Percentiles rank a stretch among this genome's conserved stretches.
These are phyloP conservation scores for Poeciliopsis gracilis DNA, from an alignment of 2,797 vertebrate genomes.

Conservation along the genomic window DNA sequence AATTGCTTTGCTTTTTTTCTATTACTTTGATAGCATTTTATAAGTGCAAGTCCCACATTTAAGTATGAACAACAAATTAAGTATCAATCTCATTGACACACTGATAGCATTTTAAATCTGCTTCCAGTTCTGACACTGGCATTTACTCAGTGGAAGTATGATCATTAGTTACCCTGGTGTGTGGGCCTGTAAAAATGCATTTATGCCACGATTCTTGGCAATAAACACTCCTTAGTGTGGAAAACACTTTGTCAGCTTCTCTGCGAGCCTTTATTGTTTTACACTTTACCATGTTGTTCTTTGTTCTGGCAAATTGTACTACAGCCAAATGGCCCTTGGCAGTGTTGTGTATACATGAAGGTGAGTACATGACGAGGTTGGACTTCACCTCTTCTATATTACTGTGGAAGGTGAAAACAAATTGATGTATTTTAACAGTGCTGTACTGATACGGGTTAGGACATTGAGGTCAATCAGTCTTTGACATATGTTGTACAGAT, in stretches of 20 bases:
- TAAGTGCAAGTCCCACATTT: not conserved
- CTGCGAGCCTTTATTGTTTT: not conserved
- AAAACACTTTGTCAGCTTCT: slow-evolving; percentile 19
- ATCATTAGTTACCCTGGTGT: slow-evolving; percentile 8
- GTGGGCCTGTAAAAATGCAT: slow-evolving; percentile 33
- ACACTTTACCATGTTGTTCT: slow-evolving; percentile 19
- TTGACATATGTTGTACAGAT: not conserved
- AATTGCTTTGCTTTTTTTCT: not conserved
- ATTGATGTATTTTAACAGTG: not conserved
- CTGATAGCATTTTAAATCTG: not conserved
- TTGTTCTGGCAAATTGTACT: slow-evolving; percentile 9
- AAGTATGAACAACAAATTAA: not conserved
- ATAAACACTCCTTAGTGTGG: not conserved
- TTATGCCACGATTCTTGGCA: not conserved
- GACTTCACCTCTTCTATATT: not conserved
- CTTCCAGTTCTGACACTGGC: not conserved
- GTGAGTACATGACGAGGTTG: not conserved
- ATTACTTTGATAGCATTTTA: not conserved
- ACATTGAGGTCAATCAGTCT: not conserved
- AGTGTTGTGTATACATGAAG: not conserved
- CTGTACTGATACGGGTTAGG: not conserved
- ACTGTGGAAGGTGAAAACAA: not conserved
- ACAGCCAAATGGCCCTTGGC: slow-evolving; percentile 15
- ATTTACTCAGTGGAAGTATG: not conserved
- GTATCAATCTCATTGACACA: not conserved